Evolutionary conservation across 2,888 invertebrate species (phyloP), one percentile per base, ranked within the genome.

Genomic region (Limnephilus auricula): DNA sequence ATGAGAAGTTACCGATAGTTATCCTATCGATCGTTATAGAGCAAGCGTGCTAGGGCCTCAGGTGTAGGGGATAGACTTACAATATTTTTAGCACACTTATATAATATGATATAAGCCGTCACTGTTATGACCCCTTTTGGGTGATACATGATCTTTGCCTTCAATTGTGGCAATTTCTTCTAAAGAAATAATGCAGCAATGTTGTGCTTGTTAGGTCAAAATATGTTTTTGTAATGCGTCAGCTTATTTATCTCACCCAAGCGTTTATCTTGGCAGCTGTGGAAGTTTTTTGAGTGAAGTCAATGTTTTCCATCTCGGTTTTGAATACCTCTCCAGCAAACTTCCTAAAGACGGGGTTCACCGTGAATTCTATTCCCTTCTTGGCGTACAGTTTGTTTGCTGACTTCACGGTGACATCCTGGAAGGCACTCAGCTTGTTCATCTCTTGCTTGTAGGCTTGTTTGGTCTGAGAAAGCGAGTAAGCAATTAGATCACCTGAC

Each of bases 371-470:
- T n/a, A 32, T 18, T 1, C 96, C 95, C 0, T 96, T 94, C 94
- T 96, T 96, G 0, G 97, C 94, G 94, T 97, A 98, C 10, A 98
- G 95, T 93, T 97, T 97, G 94, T 98, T 98, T 0, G 98, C 98
- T 79, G 98, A 95, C 92, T 96, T 96, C 5, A 98, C 94, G 10
- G 96, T 96, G 2, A 97, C 96, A 85, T 96, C 96, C 85, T 89
- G 30, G 93, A 94, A 89, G 34, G 94, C 94, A 90, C 93, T 93
- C 89, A 93, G 50, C 32, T 87, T 89, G 10, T 84, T 31, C n/a
- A 93, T 93, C 32, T 92, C 92, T 1, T 87, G 78, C 89, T 91
- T 92, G 90, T 90, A 93, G 31, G 92, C 91, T n/a, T 65, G 18
- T 88, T 90, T 91, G 31, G 92, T 93, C 92, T 92, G 82, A 80